phyloP scores from a whole-genome alignment of 64 coral and sea anemone species.

The Stichodactyla mertensii region DNA sequence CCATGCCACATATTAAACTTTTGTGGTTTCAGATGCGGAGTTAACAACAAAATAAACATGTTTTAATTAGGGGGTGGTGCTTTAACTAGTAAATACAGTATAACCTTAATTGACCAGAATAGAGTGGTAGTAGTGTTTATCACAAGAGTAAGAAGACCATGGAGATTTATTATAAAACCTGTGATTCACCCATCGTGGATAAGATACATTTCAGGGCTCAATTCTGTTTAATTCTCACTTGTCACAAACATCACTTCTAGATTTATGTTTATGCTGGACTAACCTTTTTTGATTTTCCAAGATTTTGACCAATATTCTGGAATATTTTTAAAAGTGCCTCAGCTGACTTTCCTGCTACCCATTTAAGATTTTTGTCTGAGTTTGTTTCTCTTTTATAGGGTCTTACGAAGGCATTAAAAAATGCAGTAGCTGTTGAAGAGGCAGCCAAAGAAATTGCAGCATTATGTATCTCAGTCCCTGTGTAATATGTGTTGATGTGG shows the following conservation, averaged over 20 bases:
- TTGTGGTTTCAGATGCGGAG: background rate
- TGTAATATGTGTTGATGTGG: slow-evolving; percentile 33
- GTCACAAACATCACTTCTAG: background rate
- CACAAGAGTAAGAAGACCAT: background rate
- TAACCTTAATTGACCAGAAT: background rate
- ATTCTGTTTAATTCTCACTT: background rate
- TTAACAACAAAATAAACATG: background rate
- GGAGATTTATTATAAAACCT: background rate
- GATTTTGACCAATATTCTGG: slow-evolving; percentile 34
- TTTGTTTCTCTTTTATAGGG: slow-evolving; percentile 47
- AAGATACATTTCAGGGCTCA: no score
- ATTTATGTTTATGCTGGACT: background rate
- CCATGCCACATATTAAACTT: background rate
- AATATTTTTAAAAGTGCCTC: slow-evolving; percentile 32
- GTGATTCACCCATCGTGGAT: no score
- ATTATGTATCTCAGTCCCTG: slow-evolving; percentile 47
- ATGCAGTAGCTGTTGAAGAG: slow-evolving; percentile 39
- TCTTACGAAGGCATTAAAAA: slow-evolving; percentile 35
- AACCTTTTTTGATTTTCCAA: slow-evolving; percentile 50
- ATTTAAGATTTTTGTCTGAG: slow-evolving; percentile 29
- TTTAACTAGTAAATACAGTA: slow-evolving; percentile 4
- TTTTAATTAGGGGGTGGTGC: background rate
- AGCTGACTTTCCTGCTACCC: slow-evolving; percentile 28
- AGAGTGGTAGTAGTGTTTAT: background rate
- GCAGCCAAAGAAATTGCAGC: slow-evolving; percentile 44